Conservation (phyloP, 2,797 vertebrate species). For the Australoheros facetus region DNA sequence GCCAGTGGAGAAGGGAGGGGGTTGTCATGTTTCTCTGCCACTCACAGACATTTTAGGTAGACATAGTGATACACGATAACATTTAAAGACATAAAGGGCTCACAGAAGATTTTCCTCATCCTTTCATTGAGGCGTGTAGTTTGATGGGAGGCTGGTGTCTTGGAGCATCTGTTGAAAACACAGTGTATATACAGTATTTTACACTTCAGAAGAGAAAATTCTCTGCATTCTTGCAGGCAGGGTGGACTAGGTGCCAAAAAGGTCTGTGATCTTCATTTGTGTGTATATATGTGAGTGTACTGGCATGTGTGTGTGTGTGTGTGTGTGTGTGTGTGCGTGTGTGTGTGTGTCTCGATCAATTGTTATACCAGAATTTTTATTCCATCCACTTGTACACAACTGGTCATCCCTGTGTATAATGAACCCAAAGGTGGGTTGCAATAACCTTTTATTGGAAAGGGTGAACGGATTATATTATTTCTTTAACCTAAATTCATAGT, state of each 20-base stretch:
- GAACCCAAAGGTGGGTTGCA: constrained; percentile 64
- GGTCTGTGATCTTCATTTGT: constrained; percentile 36
- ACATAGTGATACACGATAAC: constrained; percentile 54
- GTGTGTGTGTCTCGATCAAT: constrained; percentile 1
- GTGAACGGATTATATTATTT: constrained; percentile 29
- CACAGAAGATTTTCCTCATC: constrained; percentile 58
- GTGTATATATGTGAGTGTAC: constrained; percentile 41
- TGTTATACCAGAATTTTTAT: constrained; percentile 35
- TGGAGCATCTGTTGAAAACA: constrained; percentile 39
- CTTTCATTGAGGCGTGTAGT: constrained; percentile 29
- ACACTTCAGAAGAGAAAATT: constrained; percentile 25
- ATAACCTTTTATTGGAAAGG: constrained; percentile 62
- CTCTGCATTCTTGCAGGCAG: constrained; percentile 30
- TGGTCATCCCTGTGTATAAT: constrained; percentile 24
- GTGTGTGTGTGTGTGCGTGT: background rate
- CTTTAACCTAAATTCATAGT: constrained; percentile 32
- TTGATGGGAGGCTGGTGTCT: constrained; percentile 34
- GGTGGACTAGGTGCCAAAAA: constrained; percentile 60
- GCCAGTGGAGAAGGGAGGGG: constrained; percentile 25
- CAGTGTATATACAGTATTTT: constrained; percentile 29
- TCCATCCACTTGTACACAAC: constrained; percentile 30
- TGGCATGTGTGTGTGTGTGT: constrained; percentile 46
- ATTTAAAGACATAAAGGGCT: constrained; percentile 73
- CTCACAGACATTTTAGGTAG: constrained; percentile 40
- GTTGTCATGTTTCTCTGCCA: constrained; percentile 38